These are phyloP conservation scores for Harpalus rubripes DNA, from an alignment of 2,888 invertebrate species.

Conservation along the genomic window DNA sequence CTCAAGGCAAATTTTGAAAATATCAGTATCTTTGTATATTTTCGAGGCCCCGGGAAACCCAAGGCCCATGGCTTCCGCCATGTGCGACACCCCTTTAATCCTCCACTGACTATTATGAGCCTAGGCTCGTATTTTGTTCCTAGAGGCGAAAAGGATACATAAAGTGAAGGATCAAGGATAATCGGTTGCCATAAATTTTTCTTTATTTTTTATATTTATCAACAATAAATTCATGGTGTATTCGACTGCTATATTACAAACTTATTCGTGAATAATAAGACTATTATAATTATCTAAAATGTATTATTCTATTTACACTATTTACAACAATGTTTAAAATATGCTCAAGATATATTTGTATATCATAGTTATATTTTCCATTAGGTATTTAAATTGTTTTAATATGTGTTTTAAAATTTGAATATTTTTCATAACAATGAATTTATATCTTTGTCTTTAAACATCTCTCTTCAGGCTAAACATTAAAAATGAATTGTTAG, in stretches of 20 bases:
- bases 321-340: constrained; percentile 72
- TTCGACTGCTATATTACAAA: constrained; percentile 66
- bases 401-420: constrained; percentile 66
- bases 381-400: constrained; percentile 65
- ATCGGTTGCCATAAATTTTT: constrained; percentile 30
- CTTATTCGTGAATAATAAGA: constrained; percentile 65
- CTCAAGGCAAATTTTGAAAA: too few species aligned
- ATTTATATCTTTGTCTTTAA: constrained; percentile 65
- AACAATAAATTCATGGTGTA: constrained; percentile 66
- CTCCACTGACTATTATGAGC: too few species aligned
- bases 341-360: constrained; percentile 67
- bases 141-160: too few species aligned
- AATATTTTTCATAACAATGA: constrained; percentile 67
- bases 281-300: constrained; percentile 54
- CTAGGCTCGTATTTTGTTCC: too few species aligned
- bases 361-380: constrained; percentile 65
- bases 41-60: too few species aligned
- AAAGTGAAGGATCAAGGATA: constrained; percentile 27
- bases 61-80: too few species aligned
- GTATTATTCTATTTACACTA: constrained; percentile 73
- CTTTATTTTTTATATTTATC: constrained; percentile 63
- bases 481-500: constrained; percentile 58
- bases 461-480: constrained; percentile 59
- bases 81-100: too few species aligned
- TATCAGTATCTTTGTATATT: too few species aligned